phyloP scores from a whole-genome alignment of 2,797 vertebrate genomes.

The Ciconia nigra region DNA sequence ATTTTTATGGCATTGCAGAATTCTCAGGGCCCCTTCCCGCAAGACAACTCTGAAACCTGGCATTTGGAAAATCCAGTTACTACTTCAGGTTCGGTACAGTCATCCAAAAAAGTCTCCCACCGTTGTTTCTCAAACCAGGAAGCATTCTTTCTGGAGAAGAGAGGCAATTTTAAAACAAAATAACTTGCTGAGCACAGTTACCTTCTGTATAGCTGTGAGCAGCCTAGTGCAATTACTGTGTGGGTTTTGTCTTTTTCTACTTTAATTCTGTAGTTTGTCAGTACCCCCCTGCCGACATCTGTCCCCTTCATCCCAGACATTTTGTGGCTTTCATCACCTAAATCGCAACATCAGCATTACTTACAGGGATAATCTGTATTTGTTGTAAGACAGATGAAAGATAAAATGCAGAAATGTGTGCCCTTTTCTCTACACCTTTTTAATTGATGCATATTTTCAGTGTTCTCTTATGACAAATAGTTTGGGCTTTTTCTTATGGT shows the following conservation, averaged over 20 bases:
- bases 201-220: slow-evolving; percentile 11
- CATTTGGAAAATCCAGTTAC: not conserved
- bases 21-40: slow-evolving; percentile 20
- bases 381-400: not conserved
- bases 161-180: not conserved
- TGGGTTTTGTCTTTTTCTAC: not conserved
- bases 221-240: not conserved
- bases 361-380: not conserved
- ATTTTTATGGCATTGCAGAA: not conserved
- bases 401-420: not conserved
- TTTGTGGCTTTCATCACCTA: not conserved
- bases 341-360: not conserved
- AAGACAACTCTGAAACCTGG: not conserved
- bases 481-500: not conserved
- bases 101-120: not conserved
- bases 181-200: not conserved
- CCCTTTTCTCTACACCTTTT: not conserved
- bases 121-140: not conserved
- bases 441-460: not conserved
- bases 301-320: not conserved
- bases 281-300: not conserved
- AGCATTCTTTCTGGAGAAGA: not conserved
- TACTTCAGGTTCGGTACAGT: not conserved
- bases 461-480: not conserved
- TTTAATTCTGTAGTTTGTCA: not conserved